Conservation (phyloP, 2,797 vertebrate species). For the Linurgus olivaceus region DNA sequence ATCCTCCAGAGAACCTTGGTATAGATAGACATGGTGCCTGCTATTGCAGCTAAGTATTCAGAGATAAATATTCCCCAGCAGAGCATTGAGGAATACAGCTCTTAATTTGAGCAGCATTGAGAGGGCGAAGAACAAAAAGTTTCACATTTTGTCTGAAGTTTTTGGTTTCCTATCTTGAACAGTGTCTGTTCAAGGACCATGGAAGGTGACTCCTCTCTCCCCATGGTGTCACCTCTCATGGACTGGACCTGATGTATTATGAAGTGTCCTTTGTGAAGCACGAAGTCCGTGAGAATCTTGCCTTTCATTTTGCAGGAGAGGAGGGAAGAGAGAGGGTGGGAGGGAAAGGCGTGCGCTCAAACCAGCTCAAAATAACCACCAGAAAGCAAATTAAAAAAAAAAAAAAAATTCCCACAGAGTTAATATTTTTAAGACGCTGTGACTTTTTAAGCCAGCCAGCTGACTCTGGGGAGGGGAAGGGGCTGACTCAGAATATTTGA, state of each 20-base stretch:
- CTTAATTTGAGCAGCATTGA: background rate
- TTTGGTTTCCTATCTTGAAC: background rate
- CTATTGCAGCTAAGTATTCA: background rate
- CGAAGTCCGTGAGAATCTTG: background rate
- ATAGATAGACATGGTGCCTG: background rate
- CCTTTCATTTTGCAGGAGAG: background rate
- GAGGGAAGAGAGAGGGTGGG: background rate
- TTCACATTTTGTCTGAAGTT: background rate
- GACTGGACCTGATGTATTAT: background rate
- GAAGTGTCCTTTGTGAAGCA: background rate
- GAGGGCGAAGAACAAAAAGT: background rate
- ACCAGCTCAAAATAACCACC: background rate
- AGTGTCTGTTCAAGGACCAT: rapidly evolving
- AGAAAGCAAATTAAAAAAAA: background rate
- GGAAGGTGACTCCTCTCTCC: background rate
- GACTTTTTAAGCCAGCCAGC: conserved; percentile 21
- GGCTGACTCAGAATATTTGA: conserved; percentile 34
- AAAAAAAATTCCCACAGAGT: background rate
- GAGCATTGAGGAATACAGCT: background rate
- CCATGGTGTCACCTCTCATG: background rate
- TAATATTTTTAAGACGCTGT: conserved; percentile 5
- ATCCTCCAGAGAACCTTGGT: background rate
- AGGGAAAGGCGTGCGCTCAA: background rate
- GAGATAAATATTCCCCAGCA: background rate
- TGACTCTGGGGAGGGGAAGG: background rate